phyloP scores from a whole-genome alignment of 2,113 vertebrate species.

The Ranitomeya imitator region DNA sequence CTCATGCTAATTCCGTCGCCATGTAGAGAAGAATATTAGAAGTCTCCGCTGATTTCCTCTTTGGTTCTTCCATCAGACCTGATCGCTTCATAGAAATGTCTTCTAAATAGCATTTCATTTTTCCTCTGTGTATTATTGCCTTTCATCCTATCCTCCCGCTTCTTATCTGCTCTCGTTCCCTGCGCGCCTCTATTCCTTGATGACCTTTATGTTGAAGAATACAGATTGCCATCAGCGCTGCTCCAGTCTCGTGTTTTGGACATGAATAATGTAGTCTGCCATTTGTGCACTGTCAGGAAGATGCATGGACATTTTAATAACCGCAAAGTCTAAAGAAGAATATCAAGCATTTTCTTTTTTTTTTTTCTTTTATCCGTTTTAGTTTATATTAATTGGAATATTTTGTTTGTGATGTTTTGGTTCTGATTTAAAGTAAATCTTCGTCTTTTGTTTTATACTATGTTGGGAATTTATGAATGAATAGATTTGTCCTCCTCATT shows the following conservation, averaged over 20 bases:
- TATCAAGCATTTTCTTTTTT: background rate
- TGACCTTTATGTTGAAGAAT: constrained; percentile 58
- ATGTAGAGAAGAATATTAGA: background rate
- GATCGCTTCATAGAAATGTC: constrained; percentile 34
- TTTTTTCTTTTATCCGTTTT: background rate
- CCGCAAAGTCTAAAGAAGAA: constrained; percentile 1
- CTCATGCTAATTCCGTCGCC: constrained; percentile 38
- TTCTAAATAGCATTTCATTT: constrained; percentile 53
- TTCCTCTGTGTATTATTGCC: constrained; percentile 41
- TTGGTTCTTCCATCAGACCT: constrained; percentile 33
- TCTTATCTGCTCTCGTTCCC: constrained; percentile 38
- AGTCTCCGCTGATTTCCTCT: constrained; percentile 32
- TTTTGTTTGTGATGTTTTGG: background rate
- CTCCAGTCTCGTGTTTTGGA: constrained; percentile 40
- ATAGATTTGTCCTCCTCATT: too few species aligned
- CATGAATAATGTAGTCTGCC: constrained; percentile 57
- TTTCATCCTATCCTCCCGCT: constrained; percentile 42
- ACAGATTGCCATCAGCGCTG: constrained; percentile 54
- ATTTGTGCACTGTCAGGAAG: constrained; percentile 48
- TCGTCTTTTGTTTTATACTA: background rate
- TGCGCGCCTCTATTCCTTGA: constrained; percentile 34
- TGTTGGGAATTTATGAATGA: too few species aligned
- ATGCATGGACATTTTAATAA: constrained; percentile 53
- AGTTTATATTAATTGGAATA: background rate
- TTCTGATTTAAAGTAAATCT: background rate